phyloP scores from a whole-genome alignment of 2,888 invertebrate species.

The Athripsodes cinereus region DNA sequence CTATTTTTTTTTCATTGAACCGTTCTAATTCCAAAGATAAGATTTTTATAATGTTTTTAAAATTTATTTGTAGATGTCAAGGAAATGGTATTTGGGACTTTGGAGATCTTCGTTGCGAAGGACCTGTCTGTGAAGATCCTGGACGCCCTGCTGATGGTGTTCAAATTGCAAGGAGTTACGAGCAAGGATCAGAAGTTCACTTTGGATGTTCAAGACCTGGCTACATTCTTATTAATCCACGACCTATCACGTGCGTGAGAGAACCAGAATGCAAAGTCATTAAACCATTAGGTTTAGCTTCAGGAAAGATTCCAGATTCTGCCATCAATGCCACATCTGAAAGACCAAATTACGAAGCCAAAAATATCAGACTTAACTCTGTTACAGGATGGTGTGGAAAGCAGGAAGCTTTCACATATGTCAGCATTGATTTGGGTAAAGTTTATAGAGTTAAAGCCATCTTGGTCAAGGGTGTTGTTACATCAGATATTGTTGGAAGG shows the following conservation, averaged over 20 bases:
- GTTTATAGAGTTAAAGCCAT: constrained; percentile 91
- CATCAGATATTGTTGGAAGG: constrained; percentile 90
- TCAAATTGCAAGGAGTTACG: constrained; percentile 78
- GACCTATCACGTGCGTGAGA: constrained; percentile 83
- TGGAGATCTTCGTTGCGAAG: constrained; percentile 91
- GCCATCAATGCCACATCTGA: constrained; percentile 95
- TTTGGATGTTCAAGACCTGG: constrained; percentile 90
- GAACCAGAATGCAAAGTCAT: constrained; percentile 94
- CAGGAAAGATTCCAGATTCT: constrained; percentile 88
- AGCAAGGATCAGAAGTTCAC: constrained; percentile 84
- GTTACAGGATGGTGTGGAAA: constrained; percentile 97
- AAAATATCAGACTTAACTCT: constrained; percentile 81
- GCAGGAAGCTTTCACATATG: constrained; percentile 92
- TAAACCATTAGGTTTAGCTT: constrained; percentile 82
- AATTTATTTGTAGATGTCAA: constrained; percentile 57
- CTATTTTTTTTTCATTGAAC: too few species aligned
- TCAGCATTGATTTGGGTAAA: constrained; percentile 90
- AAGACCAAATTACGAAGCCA: constrained; percentile 86
- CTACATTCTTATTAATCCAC: constrained; percentile 84
- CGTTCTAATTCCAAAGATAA: neutral
- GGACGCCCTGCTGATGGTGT: constrained; percentile 89
- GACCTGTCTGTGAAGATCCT: constrained; percentile 94
- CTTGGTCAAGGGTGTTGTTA: constrained; percentile 89
- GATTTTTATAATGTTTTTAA: neutral
- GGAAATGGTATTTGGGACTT: constrained; percentile 96